Conservation (phyloP, 2,113 vertebrate species). For the Macrotus californicus region DNA sequence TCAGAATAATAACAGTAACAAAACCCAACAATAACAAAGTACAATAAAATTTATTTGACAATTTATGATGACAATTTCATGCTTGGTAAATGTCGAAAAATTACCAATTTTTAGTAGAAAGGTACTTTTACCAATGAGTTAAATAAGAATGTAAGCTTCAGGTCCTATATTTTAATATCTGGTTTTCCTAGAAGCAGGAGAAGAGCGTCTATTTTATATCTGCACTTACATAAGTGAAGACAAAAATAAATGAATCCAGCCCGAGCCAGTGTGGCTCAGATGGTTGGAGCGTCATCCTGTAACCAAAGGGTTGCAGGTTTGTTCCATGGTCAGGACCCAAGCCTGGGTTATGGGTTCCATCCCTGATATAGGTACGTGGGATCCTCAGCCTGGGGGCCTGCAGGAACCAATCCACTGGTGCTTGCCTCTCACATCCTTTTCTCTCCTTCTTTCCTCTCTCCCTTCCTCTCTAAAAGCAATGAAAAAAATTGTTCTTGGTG, state of each 20-base stretch:
- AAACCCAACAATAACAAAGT: not conserved
- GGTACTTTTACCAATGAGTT: not conserved
- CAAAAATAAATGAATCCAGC: not conserved
- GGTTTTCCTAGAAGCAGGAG: not conserved
- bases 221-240: rapidly evolving
- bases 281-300: too few relatives aligned
- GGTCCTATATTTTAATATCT: not conserved
- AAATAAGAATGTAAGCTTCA: not conserved
- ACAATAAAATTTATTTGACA: not conserved
- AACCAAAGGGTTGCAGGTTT: too few relatives aligned
- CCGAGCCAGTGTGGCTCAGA: too few relatives aligned
- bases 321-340: too few relatives aligned
- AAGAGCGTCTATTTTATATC: not conserved
- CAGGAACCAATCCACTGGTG: too few relatives aligned
- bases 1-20: not conserved
- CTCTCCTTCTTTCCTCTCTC: too few relatives aligned
- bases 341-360: too few relatives aligned
- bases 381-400: too few relatives aligned
- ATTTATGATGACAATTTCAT: not conserved
- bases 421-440: too few relatives aligned
- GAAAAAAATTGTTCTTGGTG: too few relatives aligned
- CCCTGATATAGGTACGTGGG: too few relatives aligned
- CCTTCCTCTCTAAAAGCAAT: too few relatives aligned
- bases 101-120: not conserved
- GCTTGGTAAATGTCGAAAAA: not conserved